These are phyloP conservation scores for Apis laboriosa DNA, from an alignment of 1,140 invertebrate species.

Conservation along the genomic window DNA sequence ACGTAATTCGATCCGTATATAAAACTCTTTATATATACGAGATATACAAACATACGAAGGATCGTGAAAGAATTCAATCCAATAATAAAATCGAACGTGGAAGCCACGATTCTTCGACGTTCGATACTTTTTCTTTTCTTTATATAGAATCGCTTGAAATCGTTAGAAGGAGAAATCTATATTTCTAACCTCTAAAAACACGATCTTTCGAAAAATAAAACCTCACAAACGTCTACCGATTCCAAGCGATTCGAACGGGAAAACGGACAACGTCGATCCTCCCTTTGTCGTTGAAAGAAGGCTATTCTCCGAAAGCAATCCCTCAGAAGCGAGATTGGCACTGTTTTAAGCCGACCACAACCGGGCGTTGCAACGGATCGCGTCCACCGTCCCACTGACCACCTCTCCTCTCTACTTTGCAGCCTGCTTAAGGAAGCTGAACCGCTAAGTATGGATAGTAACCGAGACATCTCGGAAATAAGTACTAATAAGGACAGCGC, in stretches of 20 bases:
- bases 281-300: neutral
- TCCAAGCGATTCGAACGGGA: neutral
- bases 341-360: conserved; percentile 14
- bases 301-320: neutral
- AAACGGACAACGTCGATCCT: conserved; percentile 40
- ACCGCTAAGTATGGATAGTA: conserved; percentile 84
- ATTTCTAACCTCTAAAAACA: neutral
- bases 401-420: conserved; percentile 61
- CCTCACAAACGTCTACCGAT: neutral
- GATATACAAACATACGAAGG: accelerated
- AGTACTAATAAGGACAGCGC: conserved; percentile 73
- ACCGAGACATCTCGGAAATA: conserved; percentile 78
- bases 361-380: conserved; percentile 36
- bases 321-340: neutral
- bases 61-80: conserved; percentile 28
- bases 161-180: neutral
- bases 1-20: neutral
- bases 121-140: neutral
- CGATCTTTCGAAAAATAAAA: no score
- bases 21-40: neutral
- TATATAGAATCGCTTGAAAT: conserved; percentile 13
- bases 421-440: conserved; percentile 92
- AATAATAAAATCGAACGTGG: conserved; percentile 43
- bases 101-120: conserved; percentile 53
- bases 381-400: conserved; percentile 3